Evolutionary conservation across 2,113 vertebrate genomes (phyloP).

Genomic region (Rhinolophus ferrumequinum): DNA sequence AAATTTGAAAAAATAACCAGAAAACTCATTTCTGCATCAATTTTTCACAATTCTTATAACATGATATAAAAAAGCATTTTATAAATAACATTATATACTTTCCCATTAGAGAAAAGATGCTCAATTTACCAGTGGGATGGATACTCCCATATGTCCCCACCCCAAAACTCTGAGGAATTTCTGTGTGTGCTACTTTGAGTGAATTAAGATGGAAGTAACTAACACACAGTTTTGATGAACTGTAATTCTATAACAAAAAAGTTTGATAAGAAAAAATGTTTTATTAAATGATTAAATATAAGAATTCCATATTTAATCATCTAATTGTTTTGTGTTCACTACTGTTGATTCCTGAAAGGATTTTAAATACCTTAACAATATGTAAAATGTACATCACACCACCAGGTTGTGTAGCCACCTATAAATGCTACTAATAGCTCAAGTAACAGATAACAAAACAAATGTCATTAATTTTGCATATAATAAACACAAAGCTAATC

Average conservation of each 20-base stretch:
- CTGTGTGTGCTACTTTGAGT: neutral
- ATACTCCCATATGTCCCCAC: neutral
- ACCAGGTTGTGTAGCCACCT: neutral
- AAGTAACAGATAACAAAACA: constrained; percentile 30
- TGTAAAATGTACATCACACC: neutral
- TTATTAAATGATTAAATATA: constrained; percentile 14
- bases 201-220: neutral
- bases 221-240: neutral
- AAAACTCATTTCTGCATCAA: constrained; percentile 17
- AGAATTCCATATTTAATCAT: neutral
- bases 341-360: neutral
- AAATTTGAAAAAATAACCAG: constrained; percentile 26
- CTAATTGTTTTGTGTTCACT: neutral
- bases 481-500: constrained; percentile 30
- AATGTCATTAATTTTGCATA: neutral
- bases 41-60: constrained; percentile 23
- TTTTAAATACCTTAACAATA: constrained; percentile 37
- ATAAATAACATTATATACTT: neutral
- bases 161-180: constrained; percentile 9
- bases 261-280: neutral
- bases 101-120: neutral
- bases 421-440: neutral
- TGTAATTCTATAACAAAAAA: neutral
- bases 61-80: neutral
- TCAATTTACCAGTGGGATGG: neutral